These are phyloP conservation scores for Ephialtes manifestator DNA, from an alignment of 2,888 invertebrate genomes.

Conservation along the genomic window DNA sequence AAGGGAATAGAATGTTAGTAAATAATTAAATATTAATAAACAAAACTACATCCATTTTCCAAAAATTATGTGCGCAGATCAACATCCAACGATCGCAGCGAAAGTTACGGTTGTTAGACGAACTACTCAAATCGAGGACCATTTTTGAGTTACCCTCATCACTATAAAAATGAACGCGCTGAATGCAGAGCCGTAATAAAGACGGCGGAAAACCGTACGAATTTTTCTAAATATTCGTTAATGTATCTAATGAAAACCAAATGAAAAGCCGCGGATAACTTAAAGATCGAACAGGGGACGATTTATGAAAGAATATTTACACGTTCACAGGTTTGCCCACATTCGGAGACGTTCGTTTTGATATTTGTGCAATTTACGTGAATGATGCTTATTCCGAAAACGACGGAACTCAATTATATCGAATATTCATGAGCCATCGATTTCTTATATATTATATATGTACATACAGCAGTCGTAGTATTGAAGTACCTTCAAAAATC, in stretches of 20 bases:
- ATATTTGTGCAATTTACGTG: slow-evolving; percentile 27
- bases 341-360: slow-evolving; percentile 37
- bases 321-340: slow-evolving; percentile 25
- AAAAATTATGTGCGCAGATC: too few species aligned
- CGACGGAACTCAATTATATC: slow-evolving; percentile 16
- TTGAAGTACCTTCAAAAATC: slow-evolving; percentile 44
- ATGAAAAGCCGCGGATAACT: not conserved
- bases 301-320: slow-evolving; percentile 21
- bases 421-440: slow-evolving; percentile 23
- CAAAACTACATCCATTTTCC: too few species aligned
- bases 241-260: not conserved
- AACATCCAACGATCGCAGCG: too few species aligned
- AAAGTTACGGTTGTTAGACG: too few species aligned
- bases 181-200: too few species aligned
- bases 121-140: too few species aligned
- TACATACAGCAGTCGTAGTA: slow-evolving; percentile 42
- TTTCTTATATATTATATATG: slow-evolving; percentile 29
- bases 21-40: too few species aligned
- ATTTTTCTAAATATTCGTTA: slow-evolving; percentile 1
- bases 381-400: not conserved
- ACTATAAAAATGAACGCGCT: too few species aligned
- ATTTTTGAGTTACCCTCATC: too few species aligned
- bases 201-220: not conserved
- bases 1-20: too few species aligned
- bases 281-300: not conserved